Base-by-base conservation (phyloP, 2,888 invertebrate species). In the Troides helena region DNA sequence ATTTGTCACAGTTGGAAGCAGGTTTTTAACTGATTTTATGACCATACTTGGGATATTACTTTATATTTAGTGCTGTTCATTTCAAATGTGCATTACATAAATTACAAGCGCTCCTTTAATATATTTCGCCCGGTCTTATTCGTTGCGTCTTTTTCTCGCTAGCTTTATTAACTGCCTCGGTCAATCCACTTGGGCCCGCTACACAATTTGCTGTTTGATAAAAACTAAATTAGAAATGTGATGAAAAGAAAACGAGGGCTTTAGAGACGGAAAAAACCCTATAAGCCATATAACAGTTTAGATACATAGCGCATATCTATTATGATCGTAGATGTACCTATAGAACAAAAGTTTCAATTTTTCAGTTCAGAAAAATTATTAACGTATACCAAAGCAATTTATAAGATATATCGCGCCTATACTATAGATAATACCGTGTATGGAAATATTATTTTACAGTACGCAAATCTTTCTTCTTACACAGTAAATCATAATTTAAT, bases 61-160 rank as follows among this genome's bases (percentile, higher is more conserved):
- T 90, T 90, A 90, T 89, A 87, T 90, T 90, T 85, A 83, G 81
- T 81, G 84, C 86, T 86, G 86, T 88, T 90, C 85, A 84, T 85
- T 86, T 89, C 90, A 89, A 92, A 92, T 92, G 92, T 93, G 92
- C 92, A 90, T 87, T 87, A 74, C 88, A 91, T 92, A 92, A 93
- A 93, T 93, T 82, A 92, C 57, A 81, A 77, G 65, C 81, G 81
- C 84, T 89, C 86, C 90, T 89, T 87, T 84, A 82, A 77, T 87
- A 77, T 85, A 81, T 84, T 86, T 81, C 77, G 89, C 89, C 84
- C 85, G 83, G 78, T 88, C 88, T 82, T 82, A 79, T 78, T 78
- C 81, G 81, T 85, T 86, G 81, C 83, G 82, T 89, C 86, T 86
- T 84, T 74, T 83, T 86, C 83, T 78, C 80, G 73, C 83, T 68